Evolutionary conservation across 1,140 invertebrate species (phyloP), one percentile per base, ranked within the genome.

Genomic region (Drosophila asahinai): DNA sequence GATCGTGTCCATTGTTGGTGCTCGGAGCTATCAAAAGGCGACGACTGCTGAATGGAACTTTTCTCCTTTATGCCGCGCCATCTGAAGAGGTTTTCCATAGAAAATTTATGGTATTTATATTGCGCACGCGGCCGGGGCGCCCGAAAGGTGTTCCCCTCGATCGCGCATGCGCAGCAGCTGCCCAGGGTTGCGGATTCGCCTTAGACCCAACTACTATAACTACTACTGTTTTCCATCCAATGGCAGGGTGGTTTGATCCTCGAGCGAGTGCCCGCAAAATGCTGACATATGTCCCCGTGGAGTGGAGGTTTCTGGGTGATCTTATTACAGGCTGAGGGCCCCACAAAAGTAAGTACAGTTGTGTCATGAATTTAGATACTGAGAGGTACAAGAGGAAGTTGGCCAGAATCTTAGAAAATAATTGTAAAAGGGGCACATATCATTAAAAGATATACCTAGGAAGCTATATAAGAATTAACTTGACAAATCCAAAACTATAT

Each of bases 11-110:
- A 87, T 87, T 87, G 84, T 87, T 87, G 25, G 33, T 25, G 33
- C 42, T 19, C 47, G 42, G 17, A 42, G 27, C 40, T 77, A 83
- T 83, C 64, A 70, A 60, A 78, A 76, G 48, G 49, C 47, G 78
- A 71, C 64, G 33, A 58, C 52, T 64, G 38, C 55, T 84, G 72
- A 89, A 84, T 89, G 77, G 73, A 89, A 90, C 77, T 84, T 89
- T 72, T 72, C 81, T 78, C 68, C 64, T 72, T 67, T 83, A 68
- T 66, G 43, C 17, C 30, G 38, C 3, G 67, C 27, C 55, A 68
- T 73, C 61, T 81, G 68, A 89, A 87, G 77, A 89, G 65, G 64
- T 89, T 86, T 87, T 87, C 66, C 77, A 83, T 75, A 81, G 77
- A 71, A 89, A 89, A 87, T 86, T 45, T 75, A 72, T 83, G 65